A percentile compares a stretch with the other conserved stretches of the same genome.
These are phyloP conservation scores for Eulithis testata DNA, from an alignment of 2,888 invertebrate genomes.

Conservation along the genomic window DNA sequence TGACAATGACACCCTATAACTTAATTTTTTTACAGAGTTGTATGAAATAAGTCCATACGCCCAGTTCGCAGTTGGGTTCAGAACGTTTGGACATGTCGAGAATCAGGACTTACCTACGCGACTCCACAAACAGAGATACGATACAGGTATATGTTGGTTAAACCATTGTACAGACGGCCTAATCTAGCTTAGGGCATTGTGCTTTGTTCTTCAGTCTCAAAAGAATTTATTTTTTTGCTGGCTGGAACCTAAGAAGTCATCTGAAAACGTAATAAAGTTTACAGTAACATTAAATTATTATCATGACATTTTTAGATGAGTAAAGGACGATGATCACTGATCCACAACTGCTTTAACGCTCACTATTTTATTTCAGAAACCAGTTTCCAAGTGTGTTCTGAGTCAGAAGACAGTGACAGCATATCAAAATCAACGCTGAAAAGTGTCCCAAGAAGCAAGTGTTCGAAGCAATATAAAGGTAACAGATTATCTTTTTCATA, in stretches of 20 bases:
- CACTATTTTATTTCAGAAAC: constrained; percentile 67
- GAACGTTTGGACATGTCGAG: constrained; percentile 80
- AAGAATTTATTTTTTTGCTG: too few species aligned
- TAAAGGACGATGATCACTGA: too few species aligned
- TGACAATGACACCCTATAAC: neutral
- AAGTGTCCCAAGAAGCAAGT: constrained; percentile 78
- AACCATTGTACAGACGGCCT: too few species aligned
- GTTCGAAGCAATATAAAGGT: constrained; percentile 23
- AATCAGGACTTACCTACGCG: constrained; percentile 76
- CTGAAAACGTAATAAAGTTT: too few species aligned
- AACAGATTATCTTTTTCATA: too few species aligned
- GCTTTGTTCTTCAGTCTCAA: too few species aligned
- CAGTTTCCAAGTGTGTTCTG: constrained; percentile 81
- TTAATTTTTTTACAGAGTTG: constrained; percentile 60
- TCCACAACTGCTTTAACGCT: too few species aligned
- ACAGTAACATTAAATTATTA: too few species aligned
- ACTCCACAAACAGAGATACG: constrained; percentile 71
- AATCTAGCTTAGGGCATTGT: too few species aligned
- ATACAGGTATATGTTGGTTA: constrained; percentile 61
- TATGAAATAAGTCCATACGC: constrained; percentile 83
- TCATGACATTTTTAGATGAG: too few species aligned
- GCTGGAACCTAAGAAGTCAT: too few species aligned
- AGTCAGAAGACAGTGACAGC: constrained; percentile 82
- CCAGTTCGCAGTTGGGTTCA: constrained; percentile 79
- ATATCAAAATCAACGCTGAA: constrained; percentile 80